Evolutionary conservation across 2,113 vertebrate genomes (phyloP), one percentile per base, ranked within the genome.

Genomic region (Tyto alba): DNA sequence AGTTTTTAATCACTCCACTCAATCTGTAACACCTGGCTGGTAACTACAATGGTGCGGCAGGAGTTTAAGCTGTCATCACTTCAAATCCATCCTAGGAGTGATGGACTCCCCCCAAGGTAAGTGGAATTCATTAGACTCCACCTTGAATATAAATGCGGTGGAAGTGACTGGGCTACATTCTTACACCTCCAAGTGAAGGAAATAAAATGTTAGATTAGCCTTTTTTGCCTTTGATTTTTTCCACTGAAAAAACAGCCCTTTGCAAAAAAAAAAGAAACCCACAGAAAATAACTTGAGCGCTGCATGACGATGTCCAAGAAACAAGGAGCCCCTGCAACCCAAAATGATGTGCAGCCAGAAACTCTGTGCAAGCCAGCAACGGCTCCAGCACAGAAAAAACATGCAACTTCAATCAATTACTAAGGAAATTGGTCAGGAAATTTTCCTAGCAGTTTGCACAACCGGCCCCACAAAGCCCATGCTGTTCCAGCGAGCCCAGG

Each of bases 401-500:
- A 45, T 1, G 16, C 69, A 12, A 47, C 41, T 48, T 59, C 56
- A 60, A 32, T 34, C n/a, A 38, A 20, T n/a, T 66, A 17, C 38
- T 38, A 26, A 29, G 52, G 41, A 77, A 73, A 79, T 5, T 0
- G 25, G 15, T 18, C 40, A 45, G 36, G 48, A 64, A 30, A 22
- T 26, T 38, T 66, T 77, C 29, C 38, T 29, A 21, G 26, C 3
- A 38, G 63, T 69, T 71, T 59, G 79, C 68, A 74, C 50, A 68
- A 22, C 1, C 2, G 0, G 45, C n/a, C 15, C 30, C 45, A 34
- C 29, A 22, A 64, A 67, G 59, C 6, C 41, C 22, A 2, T 0
- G 26, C 27, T 47, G 69, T 1, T 73, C 55, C 72, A 55, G 59
- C 0, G 1, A 80, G 69, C 38, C 30, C 29, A 55, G 43, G 45